These are phyloP conservation scores for Hypanus sabinus DNA, from an alignment of 2,113 vertebrate genomes.

Conservation along the genomic window DNA sequence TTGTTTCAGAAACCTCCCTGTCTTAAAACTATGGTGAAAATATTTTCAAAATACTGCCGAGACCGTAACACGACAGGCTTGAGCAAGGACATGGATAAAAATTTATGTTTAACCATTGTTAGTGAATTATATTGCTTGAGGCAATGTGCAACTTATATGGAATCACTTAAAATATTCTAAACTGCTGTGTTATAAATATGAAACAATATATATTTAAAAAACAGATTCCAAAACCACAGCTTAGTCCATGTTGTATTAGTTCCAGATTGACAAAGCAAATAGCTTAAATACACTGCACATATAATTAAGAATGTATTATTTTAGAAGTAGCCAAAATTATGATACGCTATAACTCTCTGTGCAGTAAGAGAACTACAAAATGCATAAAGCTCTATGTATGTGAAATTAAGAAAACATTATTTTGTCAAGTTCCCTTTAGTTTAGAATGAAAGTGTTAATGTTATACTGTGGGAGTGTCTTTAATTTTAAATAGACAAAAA, in stretches of 20 bases:
- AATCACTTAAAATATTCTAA: background rate
- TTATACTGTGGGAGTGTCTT: background rate
- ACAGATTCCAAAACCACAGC: background rate
- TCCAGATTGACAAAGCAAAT: background rate
- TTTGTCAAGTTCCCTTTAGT: background rate
- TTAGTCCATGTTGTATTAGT: background rate
- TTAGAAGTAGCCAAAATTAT: background rate
- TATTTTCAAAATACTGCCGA: background rate
- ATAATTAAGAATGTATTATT: background rate
- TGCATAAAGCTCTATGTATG: background rate
- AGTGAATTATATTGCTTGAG: background rate
- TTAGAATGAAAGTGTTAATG: background rate
- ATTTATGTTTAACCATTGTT: background rate
- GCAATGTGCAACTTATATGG: background rate
- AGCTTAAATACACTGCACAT: background rate
- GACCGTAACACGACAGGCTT: background rate
- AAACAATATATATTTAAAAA: background rate
- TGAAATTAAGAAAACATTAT: background rate
- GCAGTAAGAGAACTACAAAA: background rate
- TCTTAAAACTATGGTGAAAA: background rate
- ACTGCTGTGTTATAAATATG: background rate
- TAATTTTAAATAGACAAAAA: background rate
- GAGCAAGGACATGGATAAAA: background rate
- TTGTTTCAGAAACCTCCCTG: background rate
- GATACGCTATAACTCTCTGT: background rate